phyloP scores from a whole-genome alignment of 2,113 vertebrate species.

The Varanus komodoensis region DNA sequence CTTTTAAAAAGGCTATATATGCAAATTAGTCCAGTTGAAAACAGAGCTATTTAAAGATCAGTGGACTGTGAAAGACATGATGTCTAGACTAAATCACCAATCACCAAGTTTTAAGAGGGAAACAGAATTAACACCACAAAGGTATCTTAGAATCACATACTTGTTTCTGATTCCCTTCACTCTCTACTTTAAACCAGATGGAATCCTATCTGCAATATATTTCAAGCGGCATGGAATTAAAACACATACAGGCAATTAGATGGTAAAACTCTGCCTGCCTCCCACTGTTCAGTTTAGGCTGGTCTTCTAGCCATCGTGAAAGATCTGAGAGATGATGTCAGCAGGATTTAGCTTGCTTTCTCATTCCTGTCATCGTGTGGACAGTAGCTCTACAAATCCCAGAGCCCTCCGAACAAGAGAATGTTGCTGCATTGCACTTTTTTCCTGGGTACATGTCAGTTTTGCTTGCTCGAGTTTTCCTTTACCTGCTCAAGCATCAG shows the following conservation, averaged over 20 bases:
- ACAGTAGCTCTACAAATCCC: conserved; percentile 27
- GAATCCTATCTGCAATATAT: not conserved
- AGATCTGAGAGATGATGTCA: not conserved
- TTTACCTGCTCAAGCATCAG: conserved; percentile 98
- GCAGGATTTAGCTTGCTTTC: not conserved
- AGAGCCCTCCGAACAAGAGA: not conserved
- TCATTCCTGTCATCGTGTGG: not conserved
- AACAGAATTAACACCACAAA: not conserved
- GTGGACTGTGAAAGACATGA: not conserved
- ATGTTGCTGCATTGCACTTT: not conserved
- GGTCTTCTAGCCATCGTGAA: conserved; percentile 15
- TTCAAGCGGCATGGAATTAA: not conserved
- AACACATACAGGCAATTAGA: not conserved
- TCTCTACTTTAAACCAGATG: not conserved
- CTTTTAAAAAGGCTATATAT: not conserved
- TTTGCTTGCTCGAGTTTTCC: not conserved
- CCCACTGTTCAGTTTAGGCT: conserved; percentile 18
- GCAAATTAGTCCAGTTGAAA: not conserved
- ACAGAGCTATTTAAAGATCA: not conserved
- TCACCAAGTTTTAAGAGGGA: not conserved
- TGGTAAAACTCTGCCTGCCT: conserved; percentile 16
- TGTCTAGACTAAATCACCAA: not conserved
- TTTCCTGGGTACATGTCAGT: not conserved
- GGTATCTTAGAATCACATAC: not conserved
- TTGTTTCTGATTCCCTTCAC: not conserved